These are phyloP conservation scores for Choristoneura rosaceana DNA, from an alignment of 2,888 invertebrate species.

Conservation along the genomic window DNA sequence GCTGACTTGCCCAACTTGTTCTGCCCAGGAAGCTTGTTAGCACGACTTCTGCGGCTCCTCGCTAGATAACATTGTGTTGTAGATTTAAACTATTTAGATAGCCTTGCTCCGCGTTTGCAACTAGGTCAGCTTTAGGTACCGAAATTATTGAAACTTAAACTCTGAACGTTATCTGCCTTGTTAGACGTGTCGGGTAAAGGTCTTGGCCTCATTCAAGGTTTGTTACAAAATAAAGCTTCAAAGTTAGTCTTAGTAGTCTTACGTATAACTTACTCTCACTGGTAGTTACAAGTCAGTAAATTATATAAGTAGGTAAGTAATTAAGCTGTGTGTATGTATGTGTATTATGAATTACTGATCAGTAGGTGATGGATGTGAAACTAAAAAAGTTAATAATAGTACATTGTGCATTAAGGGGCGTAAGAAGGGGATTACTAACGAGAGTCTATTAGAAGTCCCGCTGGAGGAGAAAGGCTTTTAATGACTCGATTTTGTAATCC, in stretches of 20 bases:
- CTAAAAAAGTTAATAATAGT: too few species aligned
- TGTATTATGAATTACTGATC: too few species aligned
- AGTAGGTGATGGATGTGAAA: too few species aligned
- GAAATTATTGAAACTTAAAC: constrained; percentile 37
- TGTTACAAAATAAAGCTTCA: constrained; percentile 1
- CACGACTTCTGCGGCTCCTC: constrained; percentile 71
- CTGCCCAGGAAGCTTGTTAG: constrained; percentile 74
- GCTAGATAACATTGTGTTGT: constrained; percentile 72
- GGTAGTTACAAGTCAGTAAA: neutral
- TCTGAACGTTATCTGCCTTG: constrained; percentile 27
- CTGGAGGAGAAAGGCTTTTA: too few species aligned
- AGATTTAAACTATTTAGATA: constrained; percentile 65
- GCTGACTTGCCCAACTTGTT: constrained; percentile 67
- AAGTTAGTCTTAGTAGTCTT: neutral
- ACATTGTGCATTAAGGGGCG: too few species aligned
- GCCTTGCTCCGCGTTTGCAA: constrained; percentile 32
- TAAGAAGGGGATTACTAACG: too few species aligned
- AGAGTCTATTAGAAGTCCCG: too few species aligned
- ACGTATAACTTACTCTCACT: neutral
- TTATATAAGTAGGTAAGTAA: neutral
- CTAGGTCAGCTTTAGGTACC: constrained; percentile 36
- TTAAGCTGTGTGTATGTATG: neutral
- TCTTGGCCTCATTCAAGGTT: neutral
- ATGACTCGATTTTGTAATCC: too few species aligned
- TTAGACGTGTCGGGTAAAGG: constrained; percentile 23